Evolutionary conservation across 2,888 invertebrate species (phyloP).

Genomic region (Synanthedon myopaeformis): DNA sequence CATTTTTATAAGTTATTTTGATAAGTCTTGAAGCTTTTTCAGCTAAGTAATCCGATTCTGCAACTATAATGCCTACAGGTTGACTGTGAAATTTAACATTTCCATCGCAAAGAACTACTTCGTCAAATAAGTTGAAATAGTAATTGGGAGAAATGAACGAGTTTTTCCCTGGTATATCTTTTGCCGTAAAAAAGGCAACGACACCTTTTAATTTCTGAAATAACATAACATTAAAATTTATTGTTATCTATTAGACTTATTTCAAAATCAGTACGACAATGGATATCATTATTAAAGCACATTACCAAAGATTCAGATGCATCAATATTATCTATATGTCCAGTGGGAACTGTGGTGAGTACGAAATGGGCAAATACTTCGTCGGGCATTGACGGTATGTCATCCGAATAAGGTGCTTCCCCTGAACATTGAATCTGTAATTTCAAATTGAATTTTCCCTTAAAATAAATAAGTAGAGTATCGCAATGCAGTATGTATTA

Average conservation of each 20-base stretch:
- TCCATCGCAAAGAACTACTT: constrained; percentile 51
- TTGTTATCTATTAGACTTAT: too few species aligned
- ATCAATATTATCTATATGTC: constrained; percentile 70
- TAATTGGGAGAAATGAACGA: constrained; percentile 37
- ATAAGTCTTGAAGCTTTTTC: constrained; percentile 68
- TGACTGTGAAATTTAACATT: constrained; percentile 32
- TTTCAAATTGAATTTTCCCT: too few species aligned
- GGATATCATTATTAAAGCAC: constrained; percentile 5
- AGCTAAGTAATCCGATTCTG: constrained; percentile 62
- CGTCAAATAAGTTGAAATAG: constrained; percentile 38
- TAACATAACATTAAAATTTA: not conserved
- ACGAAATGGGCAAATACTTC: constrained; percentile 77
- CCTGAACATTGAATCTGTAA: constrained; percentile 72
- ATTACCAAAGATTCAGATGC: constrained; percentile 72
- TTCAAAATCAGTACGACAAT: not conserved
- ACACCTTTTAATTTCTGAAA: constrained; percentile 74
- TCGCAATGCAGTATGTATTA: too few species aligned
- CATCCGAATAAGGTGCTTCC: constrained; percentile 75
- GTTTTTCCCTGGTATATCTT: constrained; percentile 77
- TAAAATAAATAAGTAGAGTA: too few species aligned
- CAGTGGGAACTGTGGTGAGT: constrained; percentile 52
- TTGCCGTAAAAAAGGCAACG: constrained; percentile 71
- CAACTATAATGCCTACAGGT: constrained; percentile 62
- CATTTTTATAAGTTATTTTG: constrained; percentile 56
- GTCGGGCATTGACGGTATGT: constrained; percentile 64